Evolutionary conservation across 2,113 vertebrate genomes (phyloP).

Genomic region (Nymphicus hollandicus): DNA sequence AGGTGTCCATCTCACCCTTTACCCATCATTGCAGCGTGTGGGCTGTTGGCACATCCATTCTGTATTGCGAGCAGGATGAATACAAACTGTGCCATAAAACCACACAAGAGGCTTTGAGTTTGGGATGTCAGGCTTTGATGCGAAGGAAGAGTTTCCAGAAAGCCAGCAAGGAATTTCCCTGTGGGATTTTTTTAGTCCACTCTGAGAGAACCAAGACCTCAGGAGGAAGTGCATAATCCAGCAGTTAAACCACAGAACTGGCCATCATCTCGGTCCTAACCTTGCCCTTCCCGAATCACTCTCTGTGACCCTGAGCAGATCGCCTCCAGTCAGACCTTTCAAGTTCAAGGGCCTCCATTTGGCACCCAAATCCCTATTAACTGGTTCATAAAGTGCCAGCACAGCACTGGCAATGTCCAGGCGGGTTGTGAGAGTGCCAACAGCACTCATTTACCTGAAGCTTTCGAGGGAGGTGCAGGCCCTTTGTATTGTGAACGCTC

Average conservation of each 20-base stretch:
- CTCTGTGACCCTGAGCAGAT: neutral
- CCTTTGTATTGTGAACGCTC: neutral
- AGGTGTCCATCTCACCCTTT: neutral
- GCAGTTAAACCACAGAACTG: slow-evolving; percentile 17
- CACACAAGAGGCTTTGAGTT: neutral
- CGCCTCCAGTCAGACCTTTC: neutral
- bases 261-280: neutral
- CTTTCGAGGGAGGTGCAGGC: neutral
- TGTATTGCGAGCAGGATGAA: neutral
- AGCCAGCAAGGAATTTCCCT: slow-evolving; percentile 38
- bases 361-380: neutral
- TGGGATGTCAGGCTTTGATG: neutral
- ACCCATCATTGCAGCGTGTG: neutral
- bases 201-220: neutral
- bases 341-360: neutral
- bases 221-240: neutral
- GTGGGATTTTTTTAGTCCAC: neutral
- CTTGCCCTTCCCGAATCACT: neutral
- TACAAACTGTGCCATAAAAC: neutral
- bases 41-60: neutral
- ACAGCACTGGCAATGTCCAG: neutral
- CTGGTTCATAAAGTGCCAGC: neutral
- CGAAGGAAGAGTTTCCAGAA: neutral
- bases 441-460: neutral
- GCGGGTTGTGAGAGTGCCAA: neutral